Evolutionary conservation across 2,888 invertebrate genomes (phyloP), one percentile per base, ranked within the genome.

Genomic region (Euzetes globulus): DNA sequence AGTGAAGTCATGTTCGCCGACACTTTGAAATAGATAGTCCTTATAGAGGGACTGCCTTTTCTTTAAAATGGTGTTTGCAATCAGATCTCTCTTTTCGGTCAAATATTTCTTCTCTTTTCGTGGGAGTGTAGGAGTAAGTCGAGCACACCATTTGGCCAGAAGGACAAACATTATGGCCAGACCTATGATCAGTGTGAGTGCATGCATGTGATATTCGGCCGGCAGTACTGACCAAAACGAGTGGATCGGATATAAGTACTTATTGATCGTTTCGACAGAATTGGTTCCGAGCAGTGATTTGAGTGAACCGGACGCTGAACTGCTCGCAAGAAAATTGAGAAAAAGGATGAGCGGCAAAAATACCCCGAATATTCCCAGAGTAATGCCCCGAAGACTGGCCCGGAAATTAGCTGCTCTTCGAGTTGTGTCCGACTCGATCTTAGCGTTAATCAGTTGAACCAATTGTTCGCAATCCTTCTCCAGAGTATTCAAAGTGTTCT

Each of bases 401-500:
- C 79, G 78, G 58, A 82, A 71, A 77, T 83, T 83, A 58, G 79
- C 75, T 5, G 80, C 78, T 73, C 78, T 77, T 7, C 41, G 25
- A 13, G 17, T 33, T 37, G 15, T 37, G 37, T 65, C 65, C 27
- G 80, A 77, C 29, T 80, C 77, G n/a, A 86, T 79, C 72, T 81
- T 82, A 17, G 81, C 78, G 47, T 83, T 81, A 15, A 85, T 82
- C n/a, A 84, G 80, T 25, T 80, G 76, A 1, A 83, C 81, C 41
- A 86, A 84, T 73, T 81, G 80, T 72, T 84, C 83, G 79, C 85
- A 85, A 81, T 87, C 86, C 70, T 81, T 81, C 80, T 86, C 86
- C 78, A 87, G 81, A 13, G 83, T 82, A 79, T 86, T 86, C 68
- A 87, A 81, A 1, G 86, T 85, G 78, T 84, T 86, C 79, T 86